phyloP scores from a whole-genome alignment of 2,888 invertebrate species.

The Eulithis testata region DNA sequence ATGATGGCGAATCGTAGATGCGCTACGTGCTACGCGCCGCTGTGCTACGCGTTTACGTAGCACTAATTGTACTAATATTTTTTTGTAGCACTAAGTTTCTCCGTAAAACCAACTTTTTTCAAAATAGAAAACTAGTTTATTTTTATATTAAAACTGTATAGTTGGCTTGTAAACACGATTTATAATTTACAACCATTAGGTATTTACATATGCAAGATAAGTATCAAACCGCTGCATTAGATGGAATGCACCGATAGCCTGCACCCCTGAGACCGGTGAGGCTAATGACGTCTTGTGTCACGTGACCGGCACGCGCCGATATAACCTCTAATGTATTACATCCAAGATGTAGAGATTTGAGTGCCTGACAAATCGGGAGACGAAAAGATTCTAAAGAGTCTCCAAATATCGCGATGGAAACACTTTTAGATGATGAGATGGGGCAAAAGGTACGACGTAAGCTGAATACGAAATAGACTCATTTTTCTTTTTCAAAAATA shows the following conservation, averaged over 20 bases:
- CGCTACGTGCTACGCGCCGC: too few relatives aligned
- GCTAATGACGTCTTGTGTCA: constrained; percentile 81
- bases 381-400: constrained; percentile 15
- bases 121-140: not conserved
- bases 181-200: constrained; percentile 31
- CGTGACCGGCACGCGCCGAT: constrained; percentile 74
- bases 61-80: too few relatives aligned
- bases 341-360: constrained; percentile 41
- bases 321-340: constrained; percentile 63
- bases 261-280: constrained; percentile 64
- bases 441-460: not conserved
- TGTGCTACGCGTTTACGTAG: too few relatives aligned
- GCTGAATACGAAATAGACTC: not conserved
- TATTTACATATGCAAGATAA: constrained; percentile 15
- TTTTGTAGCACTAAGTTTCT: too few relatives aligned
- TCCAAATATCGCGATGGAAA: constrained; percentile 13
- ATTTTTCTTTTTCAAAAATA: too few relatives aligned
- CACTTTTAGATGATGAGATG: constrained; percentile 14
- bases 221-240: constrained; percentile 42
- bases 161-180: constrained; percentile 7
- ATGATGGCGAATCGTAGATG: too few relatives aligned
- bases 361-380: constrained; percentile 40
- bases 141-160: too few relatives aligned
- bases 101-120: not conserved
- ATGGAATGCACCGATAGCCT: constrained; percentile 41